Percentiles rank a stretch among this genome's conserved stretches.
phyloP scores from a whole-genome alignment of 2,888 invertebrate genomes.

The Melinopterus prodromus region DNA sequence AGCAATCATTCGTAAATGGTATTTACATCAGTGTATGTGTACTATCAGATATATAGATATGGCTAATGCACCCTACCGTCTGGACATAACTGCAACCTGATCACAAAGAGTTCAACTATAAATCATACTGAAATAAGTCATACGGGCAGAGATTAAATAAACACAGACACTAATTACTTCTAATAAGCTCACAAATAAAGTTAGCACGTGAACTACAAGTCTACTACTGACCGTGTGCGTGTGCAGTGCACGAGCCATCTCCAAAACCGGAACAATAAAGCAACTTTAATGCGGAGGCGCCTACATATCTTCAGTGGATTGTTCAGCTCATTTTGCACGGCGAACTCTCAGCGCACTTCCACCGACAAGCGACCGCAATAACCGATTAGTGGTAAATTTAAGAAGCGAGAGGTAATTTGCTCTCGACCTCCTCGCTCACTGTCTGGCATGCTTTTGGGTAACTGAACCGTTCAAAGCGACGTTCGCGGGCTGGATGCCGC shows the following conservation, averaged over 20 bases:
- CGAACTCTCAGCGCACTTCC: background rate
- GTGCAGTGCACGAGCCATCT: conserved; percentile 55
- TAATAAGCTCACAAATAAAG: background rate
- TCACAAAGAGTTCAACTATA: too few species aligned
- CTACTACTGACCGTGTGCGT: conserved; percentile 51
- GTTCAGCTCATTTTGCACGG: conserved; percentile 4
- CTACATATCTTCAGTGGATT: background rate
- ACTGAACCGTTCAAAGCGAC: conserved; percentile 4
- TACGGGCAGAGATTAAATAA: too few species aligned
- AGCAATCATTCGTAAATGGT: too few species aligned
- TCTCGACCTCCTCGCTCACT: background rate
- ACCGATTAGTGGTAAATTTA: conserved; percentile 4
- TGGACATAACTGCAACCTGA: too few species aligned
- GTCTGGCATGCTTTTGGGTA: background rate
- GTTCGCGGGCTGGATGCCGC: conserved; percentile 17
- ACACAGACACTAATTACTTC: too few species aligned
- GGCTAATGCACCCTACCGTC: too few species aligned
- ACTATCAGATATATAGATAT: too few species aligned
- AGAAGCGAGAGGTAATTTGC: background rate
- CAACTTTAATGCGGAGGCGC: conserved; percentile 5
- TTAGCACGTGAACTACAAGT: background rate
- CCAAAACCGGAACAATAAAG: conserved; percentile 10
- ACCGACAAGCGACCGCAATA: background rate
- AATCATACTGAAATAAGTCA: too few species aligned
- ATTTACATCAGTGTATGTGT: too few species aligned